Conservation (phyloP, 2,797 vertebrate species). For the Micromesistius poutassou region DNA sequence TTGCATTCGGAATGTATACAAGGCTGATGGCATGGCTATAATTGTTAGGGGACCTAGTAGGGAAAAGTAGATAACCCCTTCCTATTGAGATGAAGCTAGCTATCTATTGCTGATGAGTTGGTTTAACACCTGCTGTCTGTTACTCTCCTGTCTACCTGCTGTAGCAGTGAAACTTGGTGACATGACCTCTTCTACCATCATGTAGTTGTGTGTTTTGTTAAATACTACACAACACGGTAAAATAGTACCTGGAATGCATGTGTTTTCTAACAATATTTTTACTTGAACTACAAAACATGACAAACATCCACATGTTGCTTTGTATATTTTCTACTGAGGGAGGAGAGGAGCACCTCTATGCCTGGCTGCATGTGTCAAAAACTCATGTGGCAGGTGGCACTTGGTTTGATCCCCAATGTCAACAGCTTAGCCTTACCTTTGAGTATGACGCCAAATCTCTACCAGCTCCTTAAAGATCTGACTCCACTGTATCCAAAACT, state of each 20-base stretch:
- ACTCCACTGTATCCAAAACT: neutral
- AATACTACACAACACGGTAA: neutral
- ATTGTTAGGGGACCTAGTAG: too few species aligned
- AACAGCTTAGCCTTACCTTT: too few species aligned
- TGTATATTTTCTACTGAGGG: neutral
- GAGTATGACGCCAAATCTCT: neutral
- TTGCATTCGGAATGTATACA: too few species aligned
- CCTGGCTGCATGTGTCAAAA: neutral
- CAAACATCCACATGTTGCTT: neutral
- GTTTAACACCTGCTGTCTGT: too few species aligned
- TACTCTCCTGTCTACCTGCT: too few species aligned
- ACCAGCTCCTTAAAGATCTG: neutral
- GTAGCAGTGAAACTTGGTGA: too few species aligned
- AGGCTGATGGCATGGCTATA: too few species aligned
- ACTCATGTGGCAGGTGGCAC: neutral
- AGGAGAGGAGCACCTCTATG: neutral
- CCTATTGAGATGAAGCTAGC: neutral
- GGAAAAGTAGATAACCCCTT: too few species aligned
- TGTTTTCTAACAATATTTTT: neutral
- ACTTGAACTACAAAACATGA: neutral
- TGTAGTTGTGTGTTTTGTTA: neutral
- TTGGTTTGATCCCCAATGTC: neutral
- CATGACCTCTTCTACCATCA: too few species aligned
- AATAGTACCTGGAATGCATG: neutral
- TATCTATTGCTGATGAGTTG: too few species aligned